Evolutionary conservation across 1,140 invertebrate genomes (phyloP).

Genomic region (Adoxophyes honmai): DNA sequence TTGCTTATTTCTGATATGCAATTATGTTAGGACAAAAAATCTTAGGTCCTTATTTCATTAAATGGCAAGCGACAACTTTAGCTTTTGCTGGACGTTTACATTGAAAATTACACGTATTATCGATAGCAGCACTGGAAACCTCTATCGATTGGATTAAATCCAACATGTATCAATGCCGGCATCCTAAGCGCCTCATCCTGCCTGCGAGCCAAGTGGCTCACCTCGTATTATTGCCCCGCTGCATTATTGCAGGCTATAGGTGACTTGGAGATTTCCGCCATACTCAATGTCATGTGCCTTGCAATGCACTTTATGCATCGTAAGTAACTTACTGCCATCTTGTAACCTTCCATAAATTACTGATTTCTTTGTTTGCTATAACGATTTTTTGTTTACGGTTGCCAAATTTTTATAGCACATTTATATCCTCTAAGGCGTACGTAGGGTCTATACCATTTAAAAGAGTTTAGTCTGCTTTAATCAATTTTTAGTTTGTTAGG

Average conservation of each 20-base stretch:
- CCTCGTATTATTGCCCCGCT: neutral
- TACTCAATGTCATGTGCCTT: neutral
- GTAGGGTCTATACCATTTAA: too few species aligned
- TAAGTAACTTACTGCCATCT: neutral
- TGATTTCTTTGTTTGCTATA: constrained; percentile 8
- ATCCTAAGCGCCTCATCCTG: neutral
- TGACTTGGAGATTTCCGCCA: neutral
- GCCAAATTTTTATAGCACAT: neutral
- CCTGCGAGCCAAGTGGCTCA: neutral
- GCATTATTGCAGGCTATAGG: constrained; percentile 1
- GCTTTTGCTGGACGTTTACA: too few species aligned
- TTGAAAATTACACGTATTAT: too few species aligned
- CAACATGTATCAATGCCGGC: neutral
- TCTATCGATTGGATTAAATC: too few species aligned
- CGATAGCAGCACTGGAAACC: too few species aligned
- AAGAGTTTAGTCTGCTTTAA: too few species aligned
- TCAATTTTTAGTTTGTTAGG: too few species aligned
- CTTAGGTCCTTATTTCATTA: too few species aligned
- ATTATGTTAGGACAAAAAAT: too few species aligned
- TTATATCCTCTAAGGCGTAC: too few species aligned
- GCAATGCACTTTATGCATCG: neutral
- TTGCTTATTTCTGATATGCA: too few species aligned
- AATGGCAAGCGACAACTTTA: too few species aligned
- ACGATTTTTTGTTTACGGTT: neutral
- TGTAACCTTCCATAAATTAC: constrained; percentile 1